Percentiles rank a stretch among this genome's conserved stretches.
Conservation (phyloP, 2,888 invertebrate genomes). For the Drosophila mimetica region DNA sequence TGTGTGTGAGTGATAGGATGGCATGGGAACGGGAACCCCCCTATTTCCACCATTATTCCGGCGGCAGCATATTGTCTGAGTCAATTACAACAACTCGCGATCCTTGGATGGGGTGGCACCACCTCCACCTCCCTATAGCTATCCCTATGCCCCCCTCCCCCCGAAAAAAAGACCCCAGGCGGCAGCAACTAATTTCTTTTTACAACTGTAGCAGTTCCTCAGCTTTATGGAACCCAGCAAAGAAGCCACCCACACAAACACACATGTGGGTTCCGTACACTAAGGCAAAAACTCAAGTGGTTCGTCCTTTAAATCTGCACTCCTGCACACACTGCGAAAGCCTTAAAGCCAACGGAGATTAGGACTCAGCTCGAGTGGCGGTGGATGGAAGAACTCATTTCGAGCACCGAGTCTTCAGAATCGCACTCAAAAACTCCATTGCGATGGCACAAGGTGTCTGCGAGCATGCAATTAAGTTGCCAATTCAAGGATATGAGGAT, state of each 20-base stretch:
- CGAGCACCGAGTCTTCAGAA: background rate
- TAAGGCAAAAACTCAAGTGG: conserved; percentile 2
- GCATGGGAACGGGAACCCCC: no score
- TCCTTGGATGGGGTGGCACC: background rate
- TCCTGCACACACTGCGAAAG: background rate
- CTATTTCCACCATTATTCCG: no score
- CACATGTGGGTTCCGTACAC: conserved; percentile 1
- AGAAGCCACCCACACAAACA: conserved; percentile 4
- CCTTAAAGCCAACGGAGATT: conserved; percentile 1
- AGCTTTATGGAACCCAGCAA: conserved; percentile 65
- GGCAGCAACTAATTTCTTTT: conserved; percentile 75
- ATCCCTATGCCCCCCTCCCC: no score
- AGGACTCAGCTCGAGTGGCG: background rate
- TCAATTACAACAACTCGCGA: conserved; percentile 48
- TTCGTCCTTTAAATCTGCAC: background rate
- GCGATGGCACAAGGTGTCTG: background rate
- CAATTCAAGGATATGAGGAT: background rate
- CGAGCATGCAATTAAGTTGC: background rate
- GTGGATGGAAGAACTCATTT: background rate
- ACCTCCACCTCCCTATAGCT: conserved; percentile 22
- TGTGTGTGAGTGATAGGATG: no score
- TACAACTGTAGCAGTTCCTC: conserved; percentile 74
- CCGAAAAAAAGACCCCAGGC: conserved; percentile 15
- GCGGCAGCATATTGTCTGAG: conserved; percentile 43
- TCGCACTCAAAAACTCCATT: no score